phyloP scores from a whole-genome alignment of 37 sponge, comb jelly and placozoan species.

The Hexactinellida sp. region DNA sequence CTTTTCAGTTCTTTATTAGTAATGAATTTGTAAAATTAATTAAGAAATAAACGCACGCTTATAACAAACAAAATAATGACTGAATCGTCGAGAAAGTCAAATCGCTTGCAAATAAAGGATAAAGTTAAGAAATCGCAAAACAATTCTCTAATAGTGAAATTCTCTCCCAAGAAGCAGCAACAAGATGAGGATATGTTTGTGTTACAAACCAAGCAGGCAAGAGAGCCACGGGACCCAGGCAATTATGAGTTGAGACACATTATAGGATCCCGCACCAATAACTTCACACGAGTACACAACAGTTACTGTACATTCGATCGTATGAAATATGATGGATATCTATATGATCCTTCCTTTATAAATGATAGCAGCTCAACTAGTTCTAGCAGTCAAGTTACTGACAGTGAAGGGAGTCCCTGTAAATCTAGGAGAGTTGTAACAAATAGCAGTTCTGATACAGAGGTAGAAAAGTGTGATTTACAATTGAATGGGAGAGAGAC shows the following conservation, averaged over 20 bases:
- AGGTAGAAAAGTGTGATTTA: background rate
- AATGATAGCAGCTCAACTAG: background rate
- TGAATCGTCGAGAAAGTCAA: background rate
- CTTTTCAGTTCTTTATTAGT: too few species aligned
- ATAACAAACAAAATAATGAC: background rate
- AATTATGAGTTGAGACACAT: background rate
- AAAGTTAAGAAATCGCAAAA: background rate
- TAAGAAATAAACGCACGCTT: too few species aligned
- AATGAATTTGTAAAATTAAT: too few species aligned
- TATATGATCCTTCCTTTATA: background rate
- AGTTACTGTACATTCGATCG: background rate
- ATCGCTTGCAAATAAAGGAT: background rate
- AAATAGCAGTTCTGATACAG: background rate
- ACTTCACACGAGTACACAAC: background rate
- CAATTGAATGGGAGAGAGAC: background rate
- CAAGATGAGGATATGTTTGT: conserved; percentile 6
- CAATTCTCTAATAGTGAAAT: background rate
- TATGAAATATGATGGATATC: background rate
- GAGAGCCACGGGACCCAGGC: background rate
- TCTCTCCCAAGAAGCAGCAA: background rate
- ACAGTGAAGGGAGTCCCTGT: background rate
- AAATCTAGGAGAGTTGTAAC: background rate
- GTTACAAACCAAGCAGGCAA: too few species aligned
- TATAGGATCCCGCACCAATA: background rate
- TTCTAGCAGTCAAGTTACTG: background rate